Conservation (phyloP, 1,140 invertebrate species). For the Paraescarpia echinospica region DNA sequence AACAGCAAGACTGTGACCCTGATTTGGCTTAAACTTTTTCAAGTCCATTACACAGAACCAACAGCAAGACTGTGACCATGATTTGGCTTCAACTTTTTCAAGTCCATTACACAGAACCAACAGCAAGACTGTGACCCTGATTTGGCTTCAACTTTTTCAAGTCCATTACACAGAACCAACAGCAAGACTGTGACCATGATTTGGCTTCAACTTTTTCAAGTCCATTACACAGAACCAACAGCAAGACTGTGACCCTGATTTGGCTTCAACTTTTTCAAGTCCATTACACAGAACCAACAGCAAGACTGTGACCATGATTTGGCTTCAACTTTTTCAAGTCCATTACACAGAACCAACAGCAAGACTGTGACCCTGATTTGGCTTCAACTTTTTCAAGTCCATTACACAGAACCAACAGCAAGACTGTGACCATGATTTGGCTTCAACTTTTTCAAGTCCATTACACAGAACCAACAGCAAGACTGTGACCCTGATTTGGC, state of each 20-base stretch:
- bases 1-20: not conserved
- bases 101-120: not conserved
- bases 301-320: not conserved
- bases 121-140: not conserved
- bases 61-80: too few relatives aligned
- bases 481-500: not conserved
- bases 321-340: not conserved
- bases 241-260: too few relatives aligned
- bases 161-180: not conserved
- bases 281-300: not conserved
- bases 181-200: not conserved
- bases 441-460: not conserved
- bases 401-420: too few relatives aligned
- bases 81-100: not conserved
- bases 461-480: not conserved
- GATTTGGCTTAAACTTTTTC: too few relatives aligned
- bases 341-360: not conserved
- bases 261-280: not conserved
- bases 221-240: too few relatives aligned
- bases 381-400: too few relatives aligned
- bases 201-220: too few relatives aligned
- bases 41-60: too few relatives aligned
- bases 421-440: too few relatives aligned
- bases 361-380: not conserved
- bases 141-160: not conserved